phyloP scores from a whole-genome alignment of 64 coral and sea anemone genomes.

The Stichodactyla mertensii region DNA sequence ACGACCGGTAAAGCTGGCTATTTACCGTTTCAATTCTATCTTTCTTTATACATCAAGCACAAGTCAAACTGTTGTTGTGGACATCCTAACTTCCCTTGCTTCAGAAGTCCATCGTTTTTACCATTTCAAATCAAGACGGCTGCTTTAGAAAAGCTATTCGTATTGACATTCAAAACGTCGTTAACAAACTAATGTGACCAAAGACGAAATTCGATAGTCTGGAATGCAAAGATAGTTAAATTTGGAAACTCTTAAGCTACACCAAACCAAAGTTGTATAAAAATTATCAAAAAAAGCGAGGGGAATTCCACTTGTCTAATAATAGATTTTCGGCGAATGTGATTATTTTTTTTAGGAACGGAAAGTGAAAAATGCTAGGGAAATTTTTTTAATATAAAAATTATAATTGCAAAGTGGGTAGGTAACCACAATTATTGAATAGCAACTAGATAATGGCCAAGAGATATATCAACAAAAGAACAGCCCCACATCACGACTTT shows the following conservation, averaged over 20 bases:
- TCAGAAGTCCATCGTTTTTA: background rate
- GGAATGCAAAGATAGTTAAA: background rate
- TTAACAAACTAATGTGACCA: background rate
- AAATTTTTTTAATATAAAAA: background rate
- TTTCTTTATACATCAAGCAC: background rate
- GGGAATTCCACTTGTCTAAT: background rate
- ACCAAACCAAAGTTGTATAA: background rate
- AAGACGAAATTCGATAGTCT: conserved; percentile 19
- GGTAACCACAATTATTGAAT: background rate
- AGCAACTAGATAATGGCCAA: background rate
- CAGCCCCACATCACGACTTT: background rate
- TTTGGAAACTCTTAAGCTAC: background rate
- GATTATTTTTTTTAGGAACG: background rate
- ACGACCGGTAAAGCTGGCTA: background rate
- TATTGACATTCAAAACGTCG: background rate
- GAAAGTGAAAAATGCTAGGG: background rate
- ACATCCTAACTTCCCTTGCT: background rate
- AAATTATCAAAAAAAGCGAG: background rate
- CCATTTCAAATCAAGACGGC: background rate
- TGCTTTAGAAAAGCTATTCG: background rate
- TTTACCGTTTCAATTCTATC: background rate
- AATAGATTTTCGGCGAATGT: background rate
- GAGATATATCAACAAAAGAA: background rate
- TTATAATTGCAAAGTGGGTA: conserved; percentile 1
- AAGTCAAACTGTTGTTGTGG: background rate